These are phyloP conservation scores for Cataglyphis cursor DNA, from an alignment of 2,888 invertebrate species.

Conservation along the genomic window DNA sequence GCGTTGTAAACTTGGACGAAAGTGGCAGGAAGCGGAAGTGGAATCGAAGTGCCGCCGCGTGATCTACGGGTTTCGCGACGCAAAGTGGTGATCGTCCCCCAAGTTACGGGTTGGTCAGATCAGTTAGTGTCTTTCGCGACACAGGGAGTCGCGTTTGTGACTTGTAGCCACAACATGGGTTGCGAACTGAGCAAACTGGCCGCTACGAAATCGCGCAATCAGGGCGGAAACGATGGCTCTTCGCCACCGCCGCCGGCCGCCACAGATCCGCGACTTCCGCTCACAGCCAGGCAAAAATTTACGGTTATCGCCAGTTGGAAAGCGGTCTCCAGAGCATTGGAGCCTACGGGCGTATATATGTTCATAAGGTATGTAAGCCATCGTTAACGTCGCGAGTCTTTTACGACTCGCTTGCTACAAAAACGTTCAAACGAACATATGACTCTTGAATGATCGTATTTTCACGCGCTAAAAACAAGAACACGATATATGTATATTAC, in stretches of 20 bases:
- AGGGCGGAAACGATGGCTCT: constrained; percentile 88
- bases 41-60: constrained; percentile 31
- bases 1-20: constrained; percentile 29
- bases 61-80: constrained; percentile 20
- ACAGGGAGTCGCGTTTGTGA: constrained; percentile 32
- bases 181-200: constrained; percentile 93
- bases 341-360: constrained; percentile 96
- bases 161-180: constrained; percentile 88
- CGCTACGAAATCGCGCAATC: constrained; percentile 86
- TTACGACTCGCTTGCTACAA: constrained; percentile 10
- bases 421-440: constrained; percentile 8
- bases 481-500: neutral
- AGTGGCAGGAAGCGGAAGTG: constrained; percentile 39
- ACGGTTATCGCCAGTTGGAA: constrained; percentile 97
- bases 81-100: constrained; percentile 35
- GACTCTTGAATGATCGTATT: constrained; percentile 11
- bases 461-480: neutral
- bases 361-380: constrained; percentile 93
- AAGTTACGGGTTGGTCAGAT: constrained; percentile 1
- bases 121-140: constrained; percentile 47
- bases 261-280: constrained; percentile 93
- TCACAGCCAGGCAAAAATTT: constrained; percentile 95
- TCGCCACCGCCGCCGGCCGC: constrained; percentile 91
- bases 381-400: neutral
- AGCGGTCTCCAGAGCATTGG: constrained; percentile 95